phyloP scores from a whole-genome alignment of 1,140 invertebrate species.

The Papilio helenus region DNA sequence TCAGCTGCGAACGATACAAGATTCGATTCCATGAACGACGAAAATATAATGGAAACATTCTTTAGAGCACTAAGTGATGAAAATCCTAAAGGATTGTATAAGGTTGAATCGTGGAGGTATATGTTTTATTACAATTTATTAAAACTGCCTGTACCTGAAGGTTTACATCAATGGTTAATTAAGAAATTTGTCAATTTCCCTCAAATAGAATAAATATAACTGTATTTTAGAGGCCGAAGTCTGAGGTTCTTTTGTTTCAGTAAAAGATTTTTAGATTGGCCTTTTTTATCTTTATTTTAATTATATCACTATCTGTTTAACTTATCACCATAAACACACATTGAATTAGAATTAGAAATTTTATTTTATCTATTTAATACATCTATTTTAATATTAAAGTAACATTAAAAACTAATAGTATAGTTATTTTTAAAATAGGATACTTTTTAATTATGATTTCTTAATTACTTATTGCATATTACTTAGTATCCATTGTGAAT shows the following conservation, averaged over 20 bases:
- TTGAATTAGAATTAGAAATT: no score
- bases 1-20: constrained; percentile 49
- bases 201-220: constrained; percentile 9
- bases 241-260: not conserved
- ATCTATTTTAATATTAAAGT: not conserved
- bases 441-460: not conserved
- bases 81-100: constrained; percentile 67
- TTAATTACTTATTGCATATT: constrained; percentile 55
- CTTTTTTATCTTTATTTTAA: not conserved
- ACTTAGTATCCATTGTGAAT: constrained; percentile 65
- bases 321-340: no score
- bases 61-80: constrained; percentile 62
- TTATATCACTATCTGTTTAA: no score
- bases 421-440: not conserved
- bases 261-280: not conserved
- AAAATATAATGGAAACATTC: constrained; percentile 72
- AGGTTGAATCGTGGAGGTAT: constrained; percentile 75
- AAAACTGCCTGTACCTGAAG: constrained; percentile 69
- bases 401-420: not conserved
- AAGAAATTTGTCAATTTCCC: constrained; percentile 70
- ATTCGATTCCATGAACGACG: constrained; percentile 68
- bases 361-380: no score
- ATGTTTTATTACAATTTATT: constrained; percentile 74
- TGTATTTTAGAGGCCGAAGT: not conserved
- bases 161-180: constrained; percentile 57